Percentiles rank a stretch among this genome's conserved stretches.
Evolutionary conservation across 1,140 invertebrate genomes (phyloP).

Genomic region (Acyrthosiphon pisum): DNA sequence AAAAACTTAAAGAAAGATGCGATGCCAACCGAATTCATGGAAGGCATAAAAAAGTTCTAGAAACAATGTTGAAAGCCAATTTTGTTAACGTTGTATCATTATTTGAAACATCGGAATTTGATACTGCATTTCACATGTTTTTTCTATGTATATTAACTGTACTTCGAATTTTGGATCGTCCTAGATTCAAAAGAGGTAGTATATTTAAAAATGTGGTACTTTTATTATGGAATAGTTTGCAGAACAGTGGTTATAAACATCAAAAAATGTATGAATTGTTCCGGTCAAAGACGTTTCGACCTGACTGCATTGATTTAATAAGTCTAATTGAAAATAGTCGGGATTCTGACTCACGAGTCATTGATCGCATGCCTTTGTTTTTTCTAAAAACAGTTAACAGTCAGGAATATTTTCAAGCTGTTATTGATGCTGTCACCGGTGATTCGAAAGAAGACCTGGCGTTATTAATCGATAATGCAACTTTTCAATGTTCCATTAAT

Average conservation of each 20-base stretch:
- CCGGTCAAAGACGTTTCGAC: not conserved
- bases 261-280: not conserved
- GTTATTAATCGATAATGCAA: not conserved
- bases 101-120: not conserved
- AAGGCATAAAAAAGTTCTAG: slow-evolving; percentile 23
- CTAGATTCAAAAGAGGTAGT: slow-evolving; percentile 45
- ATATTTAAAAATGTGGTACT: slow-evolving; percentile 24
- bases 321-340: slow-evolving; percentile 46
- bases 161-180: not conserved
- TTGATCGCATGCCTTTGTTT: slow-evolving; percentile 21
- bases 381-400: not conserved
- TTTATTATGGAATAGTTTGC: slow-evolving; percentile 12
- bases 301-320: slow-evolving; percentile 3
- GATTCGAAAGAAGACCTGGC: not conserved
- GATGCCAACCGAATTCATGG: not conserved
- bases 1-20: slow-evolving; percentile 32
- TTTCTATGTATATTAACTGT: slow-evolving; percentile 36
- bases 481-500: not conserved
- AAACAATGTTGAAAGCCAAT: not conserved
- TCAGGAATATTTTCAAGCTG: not conserved
- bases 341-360: not conserved
- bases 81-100: not conserved
- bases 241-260: not conserved
- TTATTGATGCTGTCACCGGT: not conserved
- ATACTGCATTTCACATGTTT: slow-evolving; percentile 33